phyloP scores from a whole-genome alignment of 2,888 invertebrate species.

The Cephonodes hylas region DNA sequence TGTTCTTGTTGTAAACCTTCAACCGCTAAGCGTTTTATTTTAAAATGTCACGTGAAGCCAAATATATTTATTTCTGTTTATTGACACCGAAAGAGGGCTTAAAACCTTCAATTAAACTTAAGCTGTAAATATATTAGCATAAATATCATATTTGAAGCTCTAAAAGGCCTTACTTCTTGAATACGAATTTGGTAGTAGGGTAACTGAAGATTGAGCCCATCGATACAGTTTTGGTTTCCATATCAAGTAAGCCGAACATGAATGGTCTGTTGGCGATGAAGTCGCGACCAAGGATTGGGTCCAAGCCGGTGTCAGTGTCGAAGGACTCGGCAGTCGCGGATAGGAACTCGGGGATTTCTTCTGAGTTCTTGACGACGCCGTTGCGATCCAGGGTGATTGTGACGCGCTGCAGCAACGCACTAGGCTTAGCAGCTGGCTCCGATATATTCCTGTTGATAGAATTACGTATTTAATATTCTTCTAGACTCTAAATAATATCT shows the following conservation, averaged over 20 bases:
- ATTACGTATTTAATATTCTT: too few relatives aligned
- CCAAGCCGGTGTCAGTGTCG: constrained; percentile 26
- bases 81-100: too few relatives aligned
- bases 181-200: constrained; percentile 18
- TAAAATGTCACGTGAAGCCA: background rate
- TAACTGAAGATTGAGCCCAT: constrained; percentile 34
- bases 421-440: constrained; percentile 26
- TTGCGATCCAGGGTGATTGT: constrained; percentile 27
- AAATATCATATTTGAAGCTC: too few relatives aligned
- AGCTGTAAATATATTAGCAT: too few relatives aligned
- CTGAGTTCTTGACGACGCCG: constrained; percentile 23
- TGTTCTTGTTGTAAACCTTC: background rate
- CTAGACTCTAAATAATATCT: constrained; percentile 1
- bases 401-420: constrained; percentile 30
- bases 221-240: constrained; percentile 30
- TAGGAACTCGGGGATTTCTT: background rate
- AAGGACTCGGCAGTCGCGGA: background rate
- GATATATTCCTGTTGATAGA: constrained; percentile 32
- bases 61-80: too few relatives aligned
- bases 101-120: too few relatives aligned
- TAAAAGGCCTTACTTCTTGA: background rate
- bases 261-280: constrained; percentile 44
- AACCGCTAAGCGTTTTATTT: background rate
- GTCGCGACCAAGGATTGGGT: constrained; percentile 26
- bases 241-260: constrained; percentile 37